phyloP scores from a whole-genome alignment of 2,113 vertebrate species.

The Hipposideros armiger region DNA sequence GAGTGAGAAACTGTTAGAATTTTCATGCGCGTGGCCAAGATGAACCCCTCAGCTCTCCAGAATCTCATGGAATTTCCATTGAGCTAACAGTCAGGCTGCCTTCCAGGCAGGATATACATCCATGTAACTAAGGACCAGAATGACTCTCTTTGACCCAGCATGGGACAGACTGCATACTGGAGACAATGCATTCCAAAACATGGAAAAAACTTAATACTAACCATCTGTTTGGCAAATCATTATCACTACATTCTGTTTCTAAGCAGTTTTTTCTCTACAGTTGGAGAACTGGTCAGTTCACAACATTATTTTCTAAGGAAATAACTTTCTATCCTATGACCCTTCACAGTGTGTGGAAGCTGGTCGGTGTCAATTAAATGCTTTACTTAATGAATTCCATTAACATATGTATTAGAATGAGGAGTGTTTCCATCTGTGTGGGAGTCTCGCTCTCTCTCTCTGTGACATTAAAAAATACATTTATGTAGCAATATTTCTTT shows the following conservation, averaged over 20 bases:
- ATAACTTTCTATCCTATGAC: neutral
- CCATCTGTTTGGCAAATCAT: slow-evolving; percentile 19
- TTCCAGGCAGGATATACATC: neutral
- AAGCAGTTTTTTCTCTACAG: neutral
- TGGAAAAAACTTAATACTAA: neutral
- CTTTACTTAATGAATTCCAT: neutral
- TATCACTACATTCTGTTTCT: neutral
- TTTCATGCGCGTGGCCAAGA: neutral
- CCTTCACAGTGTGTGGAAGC: neutral
- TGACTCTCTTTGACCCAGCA: neutral
- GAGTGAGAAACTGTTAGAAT: neutral
- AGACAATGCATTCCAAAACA: neutral
- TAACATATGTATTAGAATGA: accelerated
- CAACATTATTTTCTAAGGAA: neutral
- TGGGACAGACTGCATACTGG: neutral
- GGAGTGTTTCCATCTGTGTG: neutral
- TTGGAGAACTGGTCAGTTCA: neutral
- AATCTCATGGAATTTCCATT: neutral
- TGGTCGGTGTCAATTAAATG: neutral
- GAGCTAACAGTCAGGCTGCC: neutral
- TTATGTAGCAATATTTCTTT: too few species aligned
- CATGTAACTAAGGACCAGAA: neutral
- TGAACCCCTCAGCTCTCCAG: neutral
- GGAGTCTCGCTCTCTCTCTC: neutral
- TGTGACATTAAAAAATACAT: neutral